A percentile compares a stretch with the other conserved stretches of the same genome.
Evolutionary conservation across 2,797 vertebrate species (phyloP).

Genomic region (Iguana delicatissima): DNA sequence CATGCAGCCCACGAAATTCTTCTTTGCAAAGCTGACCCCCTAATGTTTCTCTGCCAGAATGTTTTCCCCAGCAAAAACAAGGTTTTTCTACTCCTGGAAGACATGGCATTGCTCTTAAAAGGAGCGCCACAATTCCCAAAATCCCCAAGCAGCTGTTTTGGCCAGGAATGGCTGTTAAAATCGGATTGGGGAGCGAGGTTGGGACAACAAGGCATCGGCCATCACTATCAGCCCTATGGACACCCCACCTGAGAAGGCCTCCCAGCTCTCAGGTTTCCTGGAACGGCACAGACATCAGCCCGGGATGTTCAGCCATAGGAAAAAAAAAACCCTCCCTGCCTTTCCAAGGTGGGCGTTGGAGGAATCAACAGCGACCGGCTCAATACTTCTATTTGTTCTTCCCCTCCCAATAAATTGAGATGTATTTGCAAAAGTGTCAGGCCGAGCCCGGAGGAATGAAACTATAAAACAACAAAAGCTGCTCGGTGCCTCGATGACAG

Average conservation of each 20-base stretch:
- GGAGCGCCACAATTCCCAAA: too few relatives aligned
- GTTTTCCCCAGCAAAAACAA: too few relatives aligned
- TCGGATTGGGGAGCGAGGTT: too few relatives aligned
- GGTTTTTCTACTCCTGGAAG: too few relatives aligned
- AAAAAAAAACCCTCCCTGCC: accelerated
- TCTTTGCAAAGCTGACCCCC: too few relatives aligned
- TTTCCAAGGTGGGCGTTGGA: background rate
- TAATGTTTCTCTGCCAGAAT: too few relatives aligned
- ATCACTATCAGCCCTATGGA: too few relatives aligned
- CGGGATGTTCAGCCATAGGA: accelerated
- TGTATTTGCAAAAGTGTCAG: constrained; percentile 78
- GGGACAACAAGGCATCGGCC: too few relatives aligned
- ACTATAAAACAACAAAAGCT: constrained; percentile 79
- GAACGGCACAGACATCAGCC: background rate
- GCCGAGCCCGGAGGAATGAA: constrained; percentile 72
- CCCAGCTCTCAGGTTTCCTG: accelerated
- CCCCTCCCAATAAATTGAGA: constrained; percentile 80
- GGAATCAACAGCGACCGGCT: constrained; percentile 31
- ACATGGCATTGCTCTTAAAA: too few relatives aligned
- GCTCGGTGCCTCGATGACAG: constrained; percentile 76
- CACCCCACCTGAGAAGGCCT: background rate
- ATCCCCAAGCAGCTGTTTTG: too few relatives aligned
- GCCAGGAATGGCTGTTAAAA: too few relatives aligned
- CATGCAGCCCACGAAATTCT: too few relatives aligned
- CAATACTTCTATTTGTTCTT: constrained; percentile 77